Evolutionary conservation across 2,113 vertebrate genomes (phyloP).

Genomic region (Gadus chalcogrammus): DNA sequence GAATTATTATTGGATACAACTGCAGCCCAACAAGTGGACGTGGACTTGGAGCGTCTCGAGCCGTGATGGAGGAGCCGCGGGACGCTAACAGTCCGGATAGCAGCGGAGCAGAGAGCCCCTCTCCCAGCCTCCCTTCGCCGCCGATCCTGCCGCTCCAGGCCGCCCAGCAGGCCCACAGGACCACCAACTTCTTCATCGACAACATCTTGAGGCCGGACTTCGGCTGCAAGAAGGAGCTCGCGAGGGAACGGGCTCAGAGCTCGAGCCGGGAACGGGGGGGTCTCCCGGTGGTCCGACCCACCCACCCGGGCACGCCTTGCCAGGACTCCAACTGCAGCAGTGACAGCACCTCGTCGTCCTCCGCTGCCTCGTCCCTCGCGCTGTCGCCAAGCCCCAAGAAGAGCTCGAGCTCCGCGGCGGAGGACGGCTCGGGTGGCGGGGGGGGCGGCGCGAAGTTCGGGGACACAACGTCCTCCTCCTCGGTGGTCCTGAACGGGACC

Average conservation of each 20-base stretch:
- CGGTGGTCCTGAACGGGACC: constrained; percentile 74
- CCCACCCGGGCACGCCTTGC: constrained; percentile 67
- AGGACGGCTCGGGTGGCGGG: constrained; percentile 60
- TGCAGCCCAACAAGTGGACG: constrained; percentile 42
- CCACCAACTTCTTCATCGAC: constrained; percentile 92
- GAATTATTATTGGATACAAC: constrained; percentile 32
- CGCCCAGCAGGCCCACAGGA: constrained; percentile 76
- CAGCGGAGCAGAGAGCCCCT: constrained; percentile 75
- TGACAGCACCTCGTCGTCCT: constrained; percentile 74
- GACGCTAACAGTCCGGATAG: constrained; percentile 61
- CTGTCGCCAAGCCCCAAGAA: constrained; percentile 46
- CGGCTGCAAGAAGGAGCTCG: constrained; percentile 77
- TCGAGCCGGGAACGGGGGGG: constrained; percentile 74
- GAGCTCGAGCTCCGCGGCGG: constrained; percentile 55
- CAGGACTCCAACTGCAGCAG: constrained; percentile 76
- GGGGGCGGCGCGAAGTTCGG: constrained; percentile 50
- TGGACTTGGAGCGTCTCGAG: constrained; percentile 55
- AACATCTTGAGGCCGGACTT: constrained; percentile 89
- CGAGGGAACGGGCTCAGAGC: constrained; percentile 67
- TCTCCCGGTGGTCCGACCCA: constrained; percentile 68
- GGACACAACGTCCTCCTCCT: constrained; percentile 67
- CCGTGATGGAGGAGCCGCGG: constrained; percentile 73
- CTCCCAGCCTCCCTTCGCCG: constrained; percentile 67
- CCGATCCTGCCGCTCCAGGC: constrained; percentile 69
- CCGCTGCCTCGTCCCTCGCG: constrained; percentile 53